Evolutionary conservation across 2,797 vertebrate species (phyloP), one percentile per base, ranked within the genome.

Genomic region (Paguma larvata): DNA sequence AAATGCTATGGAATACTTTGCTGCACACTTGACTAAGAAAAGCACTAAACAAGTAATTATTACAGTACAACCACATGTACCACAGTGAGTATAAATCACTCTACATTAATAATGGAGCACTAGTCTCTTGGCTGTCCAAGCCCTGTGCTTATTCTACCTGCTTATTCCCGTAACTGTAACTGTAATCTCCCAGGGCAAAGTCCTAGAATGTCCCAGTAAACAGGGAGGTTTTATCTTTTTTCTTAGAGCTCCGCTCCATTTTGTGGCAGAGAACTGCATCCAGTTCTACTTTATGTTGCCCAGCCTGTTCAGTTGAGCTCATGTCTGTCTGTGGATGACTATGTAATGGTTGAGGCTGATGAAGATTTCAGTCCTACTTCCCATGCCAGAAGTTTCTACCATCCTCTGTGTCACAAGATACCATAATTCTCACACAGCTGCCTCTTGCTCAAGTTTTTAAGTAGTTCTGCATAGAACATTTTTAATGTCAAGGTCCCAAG

Each of bases 401-500:
- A 8, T 70, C n/a, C 34, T 4, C 8, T 67, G 1, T 3, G 18
- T 90, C 75, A 80, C 27, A 18, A 77, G 38, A 70, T 32, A 46
- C 8, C 27, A 41, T 67, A 85, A n/a, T 23, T 1, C 78, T 30
- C 14, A 80, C 25, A 34, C 5, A 59, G 48, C 3, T 83, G 25
- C 56, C 14, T 9, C 59, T 59, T 82, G 19, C 15, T 77, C 84
- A 84, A 51, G 6, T 30, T 77, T 94, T 77, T 32, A 65, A 73
- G n/a, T 34, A 44, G 15, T 75, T 95, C 6, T 48, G 34, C 2
- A 16, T 1, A 73, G 59, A 88, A 82, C 16, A 21, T 41, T 68
- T 94, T 93, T 72, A 84, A 92, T 70, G 65, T 89, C 56, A 95
- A 92, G 70, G 15, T 65, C 15, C 32, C 5, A 27, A 79, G 19